Conservation (phyloP, 2,888 invertebrate genomes). For the Heliconius ethilla region DNA sequence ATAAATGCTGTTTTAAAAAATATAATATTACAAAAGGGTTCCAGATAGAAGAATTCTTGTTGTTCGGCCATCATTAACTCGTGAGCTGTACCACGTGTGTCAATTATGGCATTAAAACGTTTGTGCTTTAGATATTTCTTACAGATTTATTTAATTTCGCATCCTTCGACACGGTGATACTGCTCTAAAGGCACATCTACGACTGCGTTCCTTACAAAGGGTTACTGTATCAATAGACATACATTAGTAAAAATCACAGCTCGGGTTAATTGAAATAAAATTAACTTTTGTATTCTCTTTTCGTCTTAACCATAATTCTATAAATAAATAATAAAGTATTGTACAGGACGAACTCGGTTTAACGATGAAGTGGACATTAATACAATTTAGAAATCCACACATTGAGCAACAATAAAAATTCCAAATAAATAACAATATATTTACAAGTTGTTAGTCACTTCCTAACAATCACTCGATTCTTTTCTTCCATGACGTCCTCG, state of each 20-base stretch:
- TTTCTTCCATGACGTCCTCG: constrained; percentile 66
- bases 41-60: background rate
- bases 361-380: constrained; percentile 65
- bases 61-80: constrained; percentile 6
- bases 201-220: constrained; percentile 41
- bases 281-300: constrained; percentile 73
- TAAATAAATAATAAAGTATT: constrained; percentile 79
- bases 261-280: constrained; percentile 80
- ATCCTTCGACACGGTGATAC: constrained; percentile 13
- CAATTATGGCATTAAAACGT: constrained; percentile 2
- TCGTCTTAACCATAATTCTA: constrained; percentile 72
- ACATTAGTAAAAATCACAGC: constrained; percentile 82
- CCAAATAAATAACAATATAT: constrained; percentile 52
- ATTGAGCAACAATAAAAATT: constrained; percentile 51
- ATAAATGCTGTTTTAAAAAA: constrained; percentile 16
- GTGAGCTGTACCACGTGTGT: constrained; percentile 8
- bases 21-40: constrained; percentile 13
- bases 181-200: constrained; percentile 20
- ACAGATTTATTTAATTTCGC: too few species aligned
- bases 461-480: constrained; percentile 42
- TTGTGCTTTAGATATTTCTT: constrained; percentile 1
- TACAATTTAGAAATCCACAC: constrained; percentile 48
- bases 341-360: constrained; percentile 72
- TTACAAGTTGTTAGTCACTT: constrained; percentile 50
- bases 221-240: constrained; percentile 59